Percentiles rank a stretch among this genome's conserved stretches.
These are phyloP conservation scores for Limanda limanda DNA, from an alignment of 2,113 vertebrate genomes.

Conservation along the genomic window DNA sequence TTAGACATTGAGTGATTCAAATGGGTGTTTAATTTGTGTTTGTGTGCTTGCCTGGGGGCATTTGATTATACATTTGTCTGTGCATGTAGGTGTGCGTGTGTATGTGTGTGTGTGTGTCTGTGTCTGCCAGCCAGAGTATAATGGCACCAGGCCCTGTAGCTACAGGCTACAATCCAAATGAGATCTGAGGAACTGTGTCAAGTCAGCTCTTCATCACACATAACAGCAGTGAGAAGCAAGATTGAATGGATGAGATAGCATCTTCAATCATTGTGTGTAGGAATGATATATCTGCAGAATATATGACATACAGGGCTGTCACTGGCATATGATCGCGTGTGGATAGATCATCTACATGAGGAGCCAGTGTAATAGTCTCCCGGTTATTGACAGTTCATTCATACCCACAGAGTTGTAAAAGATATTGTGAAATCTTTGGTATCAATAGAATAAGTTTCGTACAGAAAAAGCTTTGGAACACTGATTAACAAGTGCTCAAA, in stretches of 20 bases:
- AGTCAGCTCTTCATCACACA: conserved; percentile 70
- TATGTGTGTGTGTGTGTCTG: not conserved
- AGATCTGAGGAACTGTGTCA: conserved; percentile 69
- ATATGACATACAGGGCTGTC: conserved; percentile 59
- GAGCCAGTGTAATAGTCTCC: conserved; percentile 2
- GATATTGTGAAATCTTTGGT: conserved; percentile 30
- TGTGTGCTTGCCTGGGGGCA: conserved; percentile 40
- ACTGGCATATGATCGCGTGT: conserved; percentile 58
- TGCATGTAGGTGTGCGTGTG: conserved; percentile 3
- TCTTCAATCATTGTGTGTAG: conserved; percentile 67
- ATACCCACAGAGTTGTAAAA: not conserved
- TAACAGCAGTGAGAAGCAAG: conserved; percentile 59
- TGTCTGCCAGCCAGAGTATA: conserved; percentile 31
- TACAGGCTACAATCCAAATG: conserved; percentile 67
- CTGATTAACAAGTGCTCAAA: not conserved
- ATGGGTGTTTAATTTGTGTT: conserved; percentile 51
- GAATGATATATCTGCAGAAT: conserved; percentile 62
- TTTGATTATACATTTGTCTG: conserved; percentile 42
- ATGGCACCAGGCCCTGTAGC: conserved; percentile 56
- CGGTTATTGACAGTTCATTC: conserved; percentile 28
- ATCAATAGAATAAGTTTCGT: conserved; percentile 29
- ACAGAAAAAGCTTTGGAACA: not conserved
- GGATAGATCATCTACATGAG: conserved; percentile 32
- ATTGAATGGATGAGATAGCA: conserved; percentile 61
- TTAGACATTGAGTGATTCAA: conserved; percentile 58